Evolutionary conservation across 2,888 invertebrate genomes (phyloP).

Genomic region (Calephelis perditalis): DNA sequence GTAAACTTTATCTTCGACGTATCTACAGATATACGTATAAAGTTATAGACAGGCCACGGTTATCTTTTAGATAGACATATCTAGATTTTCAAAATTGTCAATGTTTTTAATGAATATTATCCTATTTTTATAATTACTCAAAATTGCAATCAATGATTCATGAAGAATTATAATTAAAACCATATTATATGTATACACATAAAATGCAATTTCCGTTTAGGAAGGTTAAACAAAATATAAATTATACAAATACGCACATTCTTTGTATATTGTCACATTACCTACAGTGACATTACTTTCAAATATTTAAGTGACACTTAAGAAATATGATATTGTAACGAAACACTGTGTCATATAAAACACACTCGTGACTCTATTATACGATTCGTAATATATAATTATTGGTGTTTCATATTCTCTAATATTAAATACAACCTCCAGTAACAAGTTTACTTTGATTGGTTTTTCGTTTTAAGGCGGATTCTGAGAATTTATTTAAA

Average conservation of each 20-base stretch:
- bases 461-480: too few relatives aligned
- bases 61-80: too few relatives aligned
- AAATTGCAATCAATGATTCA: too few relatives aligned
- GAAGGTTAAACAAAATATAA: constrained; percentile 1
- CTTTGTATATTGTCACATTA: constrained; percentile 8
- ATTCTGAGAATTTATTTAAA: constrained; percentile 42
- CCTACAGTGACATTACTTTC: constrained; percentile 16
- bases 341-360: constrained; percentile 6
- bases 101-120: too few relatives aligned
- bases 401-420: constrained; percentile 15
- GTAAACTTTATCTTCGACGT: too few relatives aligned
- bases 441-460: too few relatives aligned
- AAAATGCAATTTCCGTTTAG: background rate
- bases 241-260: constrained; percentile 2
- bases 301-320: constrained; percentile 19
- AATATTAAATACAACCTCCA: background rate
- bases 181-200: too few relatives aligned
- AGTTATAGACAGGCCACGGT: too few relatives aligned
- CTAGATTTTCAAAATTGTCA: too few relatives aligned
- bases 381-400: constrained; percentile 15
- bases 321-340: constrained; percentile 9
- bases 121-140: too few relatives aligned
- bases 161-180: too few relatives aligned
- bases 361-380: constrained; percentile 18
- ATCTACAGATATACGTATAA: too few relatives aligned